phyloP scores from a whole-genome alignment of 2,797 vertebrate genomes.

The Nannoperca australis region DNA sequence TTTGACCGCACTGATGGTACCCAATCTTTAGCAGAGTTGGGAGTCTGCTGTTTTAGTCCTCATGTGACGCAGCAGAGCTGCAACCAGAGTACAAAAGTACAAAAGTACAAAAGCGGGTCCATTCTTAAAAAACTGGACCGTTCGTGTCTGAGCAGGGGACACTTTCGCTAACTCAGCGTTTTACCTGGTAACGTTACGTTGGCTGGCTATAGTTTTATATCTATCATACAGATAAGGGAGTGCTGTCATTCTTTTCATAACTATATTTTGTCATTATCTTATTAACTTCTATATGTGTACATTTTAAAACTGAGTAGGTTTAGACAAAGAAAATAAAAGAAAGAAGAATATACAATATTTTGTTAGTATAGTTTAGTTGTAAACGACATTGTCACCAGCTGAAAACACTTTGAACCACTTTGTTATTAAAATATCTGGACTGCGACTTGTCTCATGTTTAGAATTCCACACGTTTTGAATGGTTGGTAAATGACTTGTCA shows the following conservation, averaged over 20 bases:
- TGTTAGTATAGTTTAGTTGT: not conserved
- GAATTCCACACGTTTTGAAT: conserved; percentile 13
- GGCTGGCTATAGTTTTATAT: not conserved
- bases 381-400: not conserved
- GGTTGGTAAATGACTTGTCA: conserved; percentile 5
- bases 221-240: not conserved
- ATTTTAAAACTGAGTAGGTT: not conserved
- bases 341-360: not conserved
- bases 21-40: conserved; percentile 36
- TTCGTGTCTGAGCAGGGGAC: not conserved
- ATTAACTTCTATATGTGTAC: not conserved
- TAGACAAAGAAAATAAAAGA: not conserved
- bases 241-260: not conserved
- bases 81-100: too few species aligned
- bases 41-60: conserved; percentile 25
- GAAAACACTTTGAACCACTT: not conserved
- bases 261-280: too few species aligned
- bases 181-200: not conserved
- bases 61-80: conserved; percentile 30
- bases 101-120: not conserved
- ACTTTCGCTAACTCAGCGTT: not conserved
- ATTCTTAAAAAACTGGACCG: not conserved
- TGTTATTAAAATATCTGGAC: conserved; percentile 3
- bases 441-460: not conserved
- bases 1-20: not conserved